These are phyloP conservation scores for Scotopteryx bipunctaria DNA, from an alignment of 2,888 invertebrate species.

Conservation along the genomic window DNA sequence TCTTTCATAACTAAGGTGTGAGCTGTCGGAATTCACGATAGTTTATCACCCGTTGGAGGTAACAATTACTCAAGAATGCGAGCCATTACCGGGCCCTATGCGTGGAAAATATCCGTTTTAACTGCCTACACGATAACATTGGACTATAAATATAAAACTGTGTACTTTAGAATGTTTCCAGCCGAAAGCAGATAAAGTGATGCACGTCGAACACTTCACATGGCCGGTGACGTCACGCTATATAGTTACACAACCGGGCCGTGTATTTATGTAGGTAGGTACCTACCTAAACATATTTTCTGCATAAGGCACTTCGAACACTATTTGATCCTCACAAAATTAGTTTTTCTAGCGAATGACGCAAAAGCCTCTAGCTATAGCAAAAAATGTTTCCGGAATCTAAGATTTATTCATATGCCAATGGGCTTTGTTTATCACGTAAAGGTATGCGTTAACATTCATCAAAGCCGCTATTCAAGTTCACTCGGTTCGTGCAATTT, in stretches of 20 bases:
- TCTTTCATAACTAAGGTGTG: constrained; percentile 4
- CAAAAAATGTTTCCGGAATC: constrained; percentile 20
- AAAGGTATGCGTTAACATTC: constrained; percentile 24
- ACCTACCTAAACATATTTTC: not conserved
- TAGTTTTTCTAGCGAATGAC: constrained; percentile 14
- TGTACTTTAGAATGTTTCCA: constrained; percentile 56
- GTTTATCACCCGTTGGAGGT: constrained; percentile 20
- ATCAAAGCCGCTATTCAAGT: constrained; percentile 24
- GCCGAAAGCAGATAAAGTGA: constrained; percentile 64
- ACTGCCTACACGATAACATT: constrained; percentile 45
- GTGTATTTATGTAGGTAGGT: not conserved
- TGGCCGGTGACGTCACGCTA: constrained; percentile 57
- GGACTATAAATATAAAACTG: constrained; percentile 53
- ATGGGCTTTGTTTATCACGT: constrained; percentile 29
- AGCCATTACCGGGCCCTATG: constrained; percentile 33
- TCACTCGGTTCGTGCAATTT: constrained; percentile 18
- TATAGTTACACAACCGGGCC: constrained; percentile 28
- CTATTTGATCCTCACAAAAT: too few relatives aligned
- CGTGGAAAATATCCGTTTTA: constrained; percentile 35
- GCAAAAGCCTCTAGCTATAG: constrained; percentile 11
- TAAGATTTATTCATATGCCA: constrained; percentile 29
- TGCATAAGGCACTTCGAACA: not conserved
- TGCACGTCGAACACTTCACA: constrained; percentile 44
- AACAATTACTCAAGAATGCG: constrained; percentile 32
- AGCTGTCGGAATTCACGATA: constrained; percentile 2